phyloP scores from a whole-genome alignment of 2,797 vertebrate genomes.

The Brotogeris chrysoptera region DNA sequence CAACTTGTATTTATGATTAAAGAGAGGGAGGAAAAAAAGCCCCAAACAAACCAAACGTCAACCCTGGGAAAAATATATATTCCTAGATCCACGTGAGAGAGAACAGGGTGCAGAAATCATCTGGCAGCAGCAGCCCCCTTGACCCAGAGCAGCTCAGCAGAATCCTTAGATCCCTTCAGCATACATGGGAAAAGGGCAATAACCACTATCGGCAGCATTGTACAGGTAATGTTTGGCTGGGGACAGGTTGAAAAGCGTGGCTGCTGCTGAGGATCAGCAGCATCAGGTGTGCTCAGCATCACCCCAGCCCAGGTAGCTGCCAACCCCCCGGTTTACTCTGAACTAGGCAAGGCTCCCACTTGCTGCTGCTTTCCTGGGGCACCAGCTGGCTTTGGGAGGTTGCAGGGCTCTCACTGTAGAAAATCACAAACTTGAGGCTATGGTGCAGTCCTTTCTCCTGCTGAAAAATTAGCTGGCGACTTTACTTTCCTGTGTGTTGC shows the following conservation, averaged over 20 bases:
- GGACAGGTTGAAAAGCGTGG: neutral
- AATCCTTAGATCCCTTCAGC: neutral
- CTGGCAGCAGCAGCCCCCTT: neutral
- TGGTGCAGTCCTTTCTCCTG: neutral
- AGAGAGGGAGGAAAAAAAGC: neutral
- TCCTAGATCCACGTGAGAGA: neutral
- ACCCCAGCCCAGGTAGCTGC: rapidly evolving
- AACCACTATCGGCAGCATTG: rapidly evolving
- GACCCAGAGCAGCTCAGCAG: neutral
- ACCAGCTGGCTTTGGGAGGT: neutral
- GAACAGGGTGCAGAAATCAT: neutral
- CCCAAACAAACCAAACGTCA: too few relatives aligned
- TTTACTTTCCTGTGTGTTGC: neutral
- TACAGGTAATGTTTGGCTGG: neutral
- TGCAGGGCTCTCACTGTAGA: neutral
- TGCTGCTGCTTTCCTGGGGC: rapidly evolving
- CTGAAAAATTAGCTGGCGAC: neutral
- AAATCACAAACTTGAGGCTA: neutral
- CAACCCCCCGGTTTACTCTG: rapidly evolving
- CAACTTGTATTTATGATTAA: neutral
- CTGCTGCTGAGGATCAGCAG: neutral
- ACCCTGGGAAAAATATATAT: neutral
- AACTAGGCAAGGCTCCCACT: neutral
- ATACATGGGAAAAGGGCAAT: rapidly evolving
- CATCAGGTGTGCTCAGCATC: neutral